phyloP scores from a whole-genome alignment of 2,113 vertebrate species.

The Campylomormyrus numenius region DNA sequence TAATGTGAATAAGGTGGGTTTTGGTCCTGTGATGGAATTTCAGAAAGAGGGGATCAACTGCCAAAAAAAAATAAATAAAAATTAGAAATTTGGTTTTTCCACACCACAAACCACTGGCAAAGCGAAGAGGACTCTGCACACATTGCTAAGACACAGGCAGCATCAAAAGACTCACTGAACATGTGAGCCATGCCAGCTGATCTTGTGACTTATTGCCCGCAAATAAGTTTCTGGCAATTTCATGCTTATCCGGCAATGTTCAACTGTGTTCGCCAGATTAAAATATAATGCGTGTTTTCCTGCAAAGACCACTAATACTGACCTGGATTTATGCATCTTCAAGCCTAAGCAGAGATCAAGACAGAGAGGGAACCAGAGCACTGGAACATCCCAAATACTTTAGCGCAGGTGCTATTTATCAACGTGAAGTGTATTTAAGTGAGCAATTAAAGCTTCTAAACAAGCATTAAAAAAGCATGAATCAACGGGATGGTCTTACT shows the following conservation, averaged over 20 bases:
- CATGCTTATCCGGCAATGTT: not conserved
- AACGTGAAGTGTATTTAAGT: constrained; percentile 22
- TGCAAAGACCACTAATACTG: not conserved
- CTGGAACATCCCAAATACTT: not conserved
- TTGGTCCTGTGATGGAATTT: not conserved
- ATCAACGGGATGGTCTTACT: not conserved
- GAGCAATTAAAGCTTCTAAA: constrained; percentile 7
- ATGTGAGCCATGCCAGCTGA: constrained; percentile 12
- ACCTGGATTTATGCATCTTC: not conserved
- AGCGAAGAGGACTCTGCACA: not conserved
- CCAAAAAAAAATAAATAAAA: not conserved
- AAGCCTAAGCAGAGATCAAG: not conserved
- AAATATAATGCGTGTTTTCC: not conserved
- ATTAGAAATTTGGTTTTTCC: not conserved
- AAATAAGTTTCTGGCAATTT: constrained; percentile 14
- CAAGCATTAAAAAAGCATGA: constrained; percentile 10
- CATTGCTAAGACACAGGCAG: constrained; percentile 9
- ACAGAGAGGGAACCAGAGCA: not conserved
- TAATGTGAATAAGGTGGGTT: not conserved
- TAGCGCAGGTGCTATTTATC: constrained; percentile 10
- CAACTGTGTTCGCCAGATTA: constrained; percentile 3
- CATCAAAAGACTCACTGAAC: constrained; percentile 27
- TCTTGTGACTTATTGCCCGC: constrained; percentile 17
- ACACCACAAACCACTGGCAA: not conserved
- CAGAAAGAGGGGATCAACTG: not conserved